Base-by-base conservation (phyloP, 2,888 invertebrate species). In the Aspidiotus rigidus region DNA sequence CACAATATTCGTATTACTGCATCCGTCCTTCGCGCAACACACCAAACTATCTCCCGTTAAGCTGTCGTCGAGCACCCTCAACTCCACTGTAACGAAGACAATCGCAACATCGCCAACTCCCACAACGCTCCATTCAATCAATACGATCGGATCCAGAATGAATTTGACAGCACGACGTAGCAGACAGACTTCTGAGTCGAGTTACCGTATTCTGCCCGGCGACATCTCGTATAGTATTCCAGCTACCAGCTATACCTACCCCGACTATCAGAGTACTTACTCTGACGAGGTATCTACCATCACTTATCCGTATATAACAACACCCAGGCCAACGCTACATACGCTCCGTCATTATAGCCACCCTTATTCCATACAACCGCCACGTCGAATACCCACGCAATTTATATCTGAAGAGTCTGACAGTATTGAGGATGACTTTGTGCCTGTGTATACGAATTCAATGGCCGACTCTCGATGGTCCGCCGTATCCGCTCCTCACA, bases 21-120 rank as follows among this genome's bases (percentile, higher is more conserved):
- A 53, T 7, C 54, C 61, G 41, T 57, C 56, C 1, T 54, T 67
- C 79, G 75, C 44, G 75, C 28, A 28, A 28, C 80, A 64, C 76
- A 77, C 67, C 78, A 77, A 69, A 77, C 83, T 39, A 84, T 83
- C 69, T 83, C 83, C 17, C 82, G 82, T 63, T 82, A 83, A 62
- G 85, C 84, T 63, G 84, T 83, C 56, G 82, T 82, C 39, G 83
- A 83, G 71, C 80, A 80, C 40, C 62, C 44, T 40, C 56, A 44
- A 41, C 64, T 17, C 55, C 59, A 7, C 62, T 57, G 60, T 28
- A 67, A 69, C 9, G 42, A 63, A 61, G 16, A 64, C 71, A 7
- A 28, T 17, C 17, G 16, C 42, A 0, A 40, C 56, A 15, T 5
- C 41, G 8, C 39, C 16, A 57, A 55, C 49, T 17, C 13, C 53